Percentiles rank a stretch among this genome's conserved stretches.
phyloP scores from a whole-genome alignment of 92 coral and sea anemone species.

The Umimayanthus chanpuru region DNA sequence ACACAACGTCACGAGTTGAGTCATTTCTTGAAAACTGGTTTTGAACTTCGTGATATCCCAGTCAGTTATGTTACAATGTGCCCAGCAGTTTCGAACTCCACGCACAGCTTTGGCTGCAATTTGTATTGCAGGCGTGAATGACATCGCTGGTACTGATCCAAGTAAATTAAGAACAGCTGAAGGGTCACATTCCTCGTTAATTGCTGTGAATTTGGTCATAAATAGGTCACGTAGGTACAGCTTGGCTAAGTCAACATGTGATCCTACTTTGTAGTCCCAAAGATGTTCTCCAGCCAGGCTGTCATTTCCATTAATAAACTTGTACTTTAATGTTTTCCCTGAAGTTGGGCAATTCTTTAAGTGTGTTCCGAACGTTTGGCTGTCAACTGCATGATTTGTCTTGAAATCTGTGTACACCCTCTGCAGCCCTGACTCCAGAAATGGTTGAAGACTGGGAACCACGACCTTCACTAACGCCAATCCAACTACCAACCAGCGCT shows the following conservation, averaged over 20 bases:
- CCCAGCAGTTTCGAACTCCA: neutral
- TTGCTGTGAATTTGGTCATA: neutral
- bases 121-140: neutral
- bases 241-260: slow-evolving; percentile 1
- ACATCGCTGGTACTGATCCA: neutral
- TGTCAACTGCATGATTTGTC: neutral
- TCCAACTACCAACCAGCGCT: neutral
- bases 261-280: neutral
- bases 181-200: neutral
- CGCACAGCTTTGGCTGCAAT: neutral
- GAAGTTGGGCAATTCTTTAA: neutral
- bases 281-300: neutral
- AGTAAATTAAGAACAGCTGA: slow-evolving; percentile 1
- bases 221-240: neutral
- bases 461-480: neutral
- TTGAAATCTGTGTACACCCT: neutral
- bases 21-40: neutral
- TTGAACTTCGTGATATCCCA: neutral
- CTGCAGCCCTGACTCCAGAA: neutral
- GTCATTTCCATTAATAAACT: neutral
- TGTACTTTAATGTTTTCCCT: neutral
- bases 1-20: neutral
- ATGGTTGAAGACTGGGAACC: neutral
- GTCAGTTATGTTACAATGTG: neutral
- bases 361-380: neutral